A percentile compares a stretch with the other conserved stretches of the same genome.
These are phyloP conservation scores for Microchirus variegatus DNA, from an alignment of 2,797 vertebrate genomes.

Conservation along the genomic window DNA sequence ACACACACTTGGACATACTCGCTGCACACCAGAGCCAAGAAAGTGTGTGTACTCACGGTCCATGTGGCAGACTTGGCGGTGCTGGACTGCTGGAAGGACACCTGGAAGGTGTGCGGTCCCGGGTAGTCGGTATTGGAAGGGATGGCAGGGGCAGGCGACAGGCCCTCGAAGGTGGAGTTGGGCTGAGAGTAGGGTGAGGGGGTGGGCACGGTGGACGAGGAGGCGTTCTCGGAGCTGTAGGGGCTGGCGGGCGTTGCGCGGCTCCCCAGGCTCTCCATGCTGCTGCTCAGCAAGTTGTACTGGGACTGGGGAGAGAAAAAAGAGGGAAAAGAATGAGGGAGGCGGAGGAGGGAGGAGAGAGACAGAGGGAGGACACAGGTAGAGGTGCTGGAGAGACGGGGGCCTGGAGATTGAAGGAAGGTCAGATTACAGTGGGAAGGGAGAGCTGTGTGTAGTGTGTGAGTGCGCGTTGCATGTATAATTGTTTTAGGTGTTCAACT, in stretches of 20 bases:
- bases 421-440: conserved; percentile 86
- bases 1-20: background rate
- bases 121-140: conserved; percentile 99
- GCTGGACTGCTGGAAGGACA: conserved; percentile 99
- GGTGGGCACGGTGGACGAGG: conserved; percentile 89
- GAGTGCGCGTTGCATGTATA: conserved; percentile 8
- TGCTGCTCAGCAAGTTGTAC: conserved; percentile 98
- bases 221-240: conserved; percentile 94
- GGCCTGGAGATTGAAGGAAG: conserved; percentile 72
- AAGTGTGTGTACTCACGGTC: conserved; percentile 90
- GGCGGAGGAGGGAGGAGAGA: conserved; percentile 64
- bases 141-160: conserved; percentile 96
- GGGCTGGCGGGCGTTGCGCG: conserved; percentile 92
- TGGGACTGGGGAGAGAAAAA: conserved; percentile 88
- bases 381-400: conserved; percentile 68
- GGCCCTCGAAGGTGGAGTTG: conserved; percentile 98
- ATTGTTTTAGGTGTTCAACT: conserved; percentile 24
- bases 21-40: conserved; percentile 23
- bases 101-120: conserved; percentile 93
- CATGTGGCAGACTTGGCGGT: conserved; percentile 98
- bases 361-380: conserved; percentile 83
- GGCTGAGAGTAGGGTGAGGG: conserved; percentile 97
- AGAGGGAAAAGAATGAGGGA: conserved; percentile 51
- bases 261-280: conserved; percentile 97
- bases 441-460: conserved; percentile 29